A percentile compares a stretch with the other conserved stretches of the same genome.
These are phyloP conservation scores for Sialia sialis DNA, from an alignment of 2,113 vertebrate genomes.

Conservation along the genomic window DNA sequence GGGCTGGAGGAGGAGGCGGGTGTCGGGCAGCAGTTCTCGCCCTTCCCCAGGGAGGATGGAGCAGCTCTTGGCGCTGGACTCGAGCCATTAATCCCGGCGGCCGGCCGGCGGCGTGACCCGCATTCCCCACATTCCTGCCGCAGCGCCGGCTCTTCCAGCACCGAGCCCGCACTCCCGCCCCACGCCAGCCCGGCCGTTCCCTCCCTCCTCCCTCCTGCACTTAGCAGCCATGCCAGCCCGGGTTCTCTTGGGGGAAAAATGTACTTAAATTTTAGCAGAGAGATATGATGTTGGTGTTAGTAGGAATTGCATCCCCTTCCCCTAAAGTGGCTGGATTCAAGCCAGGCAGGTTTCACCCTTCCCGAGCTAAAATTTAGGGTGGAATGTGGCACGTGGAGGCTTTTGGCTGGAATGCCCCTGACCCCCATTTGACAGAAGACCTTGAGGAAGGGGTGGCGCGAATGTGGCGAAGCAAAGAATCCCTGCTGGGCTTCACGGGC, in stretches of 20 bases:
- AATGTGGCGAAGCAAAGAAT: not conserved
- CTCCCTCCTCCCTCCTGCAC: not conserved
- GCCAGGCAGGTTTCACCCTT: not conserved
- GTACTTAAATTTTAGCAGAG: not conserved
- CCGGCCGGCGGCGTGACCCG: conserved; percentile 79
- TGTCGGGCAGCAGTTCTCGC: conserved; percentile 34
- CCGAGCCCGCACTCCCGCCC: conserved; percentile 1
- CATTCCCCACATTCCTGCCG: conserved; percentile 83
- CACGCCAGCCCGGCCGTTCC: not conserved
- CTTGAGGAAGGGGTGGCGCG: not conserved
- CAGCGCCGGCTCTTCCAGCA: conserved; percentile 75
- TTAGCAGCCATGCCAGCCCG: not conserved
- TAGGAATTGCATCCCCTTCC: not conserved
- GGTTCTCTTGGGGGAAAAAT: not conserved
- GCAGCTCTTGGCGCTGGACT: conserved; percentile 72
- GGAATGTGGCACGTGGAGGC: not conserved
- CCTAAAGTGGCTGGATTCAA: not conserved
- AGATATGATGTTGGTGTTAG: accelerated
- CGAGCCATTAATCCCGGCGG: conserved; percentile 77
- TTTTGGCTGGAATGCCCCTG: not conserved
- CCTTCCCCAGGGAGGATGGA: conserved; percentile 69
- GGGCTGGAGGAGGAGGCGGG: not conserved
- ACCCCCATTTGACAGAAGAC: too few species aligned
- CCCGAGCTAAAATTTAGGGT: not conserved
- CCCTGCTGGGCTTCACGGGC: accelerated